Conservation (phyloP, 1,140 invertebrate genomes). For the Hirudo medicinalis region DNA sequence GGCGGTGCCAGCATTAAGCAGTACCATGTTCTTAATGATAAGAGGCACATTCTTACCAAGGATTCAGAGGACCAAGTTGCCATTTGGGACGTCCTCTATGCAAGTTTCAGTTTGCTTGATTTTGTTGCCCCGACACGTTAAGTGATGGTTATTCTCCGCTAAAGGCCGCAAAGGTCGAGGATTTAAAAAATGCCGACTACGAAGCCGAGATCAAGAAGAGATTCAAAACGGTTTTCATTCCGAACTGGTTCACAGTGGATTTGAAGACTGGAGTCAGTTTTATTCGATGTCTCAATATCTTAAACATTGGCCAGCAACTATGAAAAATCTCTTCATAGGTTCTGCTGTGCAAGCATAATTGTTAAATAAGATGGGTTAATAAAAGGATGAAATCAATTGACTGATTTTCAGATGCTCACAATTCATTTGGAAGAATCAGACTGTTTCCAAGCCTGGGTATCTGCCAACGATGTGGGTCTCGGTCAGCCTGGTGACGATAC, state of each 20-base stretch:
- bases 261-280: slow-evolving; percentile 83
- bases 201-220: slow-evolving; percentile 85
- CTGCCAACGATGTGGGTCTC: slow-evolving; percentile 81
- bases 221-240: slow-evolving; percentile 86
- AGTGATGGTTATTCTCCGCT: background rate
- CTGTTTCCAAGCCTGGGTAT: slow-evolving; percentile 95
- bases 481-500: slow-evolving; percentile 50
- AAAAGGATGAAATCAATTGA: too few species aligned
- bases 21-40: slow-evolving; percentile 85
- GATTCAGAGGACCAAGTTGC: slow-evolving; percentile 88
- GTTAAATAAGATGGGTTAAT: background rate
- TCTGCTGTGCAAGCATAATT: background rate
- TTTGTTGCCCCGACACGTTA: background rate
- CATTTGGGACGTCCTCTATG: slow-evolving; percentile 91
- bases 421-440: slow-evolving; percentile 96
- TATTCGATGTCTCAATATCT: background rate
- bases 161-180: slow-evolving; percentile 72
- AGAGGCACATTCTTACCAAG: slow-evolving; percentile 86
- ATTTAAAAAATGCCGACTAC: slow-evolving; percentile 78
- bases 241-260: slow-evolving; percentile 98
- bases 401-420: slow-evolving; percentile 66
- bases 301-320: too few species aligned
- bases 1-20: slow-evolving; percentile 81
- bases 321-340: background rate
- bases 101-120: slow-evolving; percentile 32